Percentiles rank a stretch among this genome's conserved stretches.
These are phyloP conservation scores for Balaeniceps rex DNA, from an alignment of 2,113 vertebrate species.

Conservation along the genomic window DNA sequence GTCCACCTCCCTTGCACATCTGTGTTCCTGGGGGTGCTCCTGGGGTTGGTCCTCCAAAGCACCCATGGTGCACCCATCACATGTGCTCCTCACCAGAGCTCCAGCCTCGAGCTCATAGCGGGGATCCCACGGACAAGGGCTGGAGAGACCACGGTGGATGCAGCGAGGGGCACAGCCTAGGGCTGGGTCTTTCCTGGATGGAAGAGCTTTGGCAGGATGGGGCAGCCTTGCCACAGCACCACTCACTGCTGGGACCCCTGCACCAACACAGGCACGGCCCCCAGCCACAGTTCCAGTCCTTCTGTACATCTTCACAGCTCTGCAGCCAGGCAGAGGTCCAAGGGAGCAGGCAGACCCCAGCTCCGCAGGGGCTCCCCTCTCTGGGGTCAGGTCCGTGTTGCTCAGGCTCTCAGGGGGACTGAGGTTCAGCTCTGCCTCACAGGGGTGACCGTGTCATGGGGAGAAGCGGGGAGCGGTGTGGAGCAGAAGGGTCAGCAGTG, in stretches of 20 bases:
- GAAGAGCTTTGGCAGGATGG: background rate
- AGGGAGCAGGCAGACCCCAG: background rate
- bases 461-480: background rate
- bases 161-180: background rate
- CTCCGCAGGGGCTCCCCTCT: background rate
- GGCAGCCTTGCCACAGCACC: background rate
- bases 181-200: background rate
- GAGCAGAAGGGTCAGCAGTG: background rate
- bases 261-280: background rate
- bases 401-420: background rate
- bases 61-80: background rate
- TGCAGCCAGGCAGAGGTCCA: background rate
- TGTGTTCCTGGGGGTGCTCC: background rate
- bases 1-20: background rate
- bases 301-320: background rate
- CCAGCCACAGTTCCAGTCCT: background rate
- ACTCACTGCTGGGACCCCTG: rapidly evolving
- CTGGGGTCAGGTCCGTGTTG: background rate
- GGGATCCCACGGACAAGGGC: rapidly evolving
- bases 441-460: background rate
- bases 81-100: background rate
- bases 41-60: background rate
- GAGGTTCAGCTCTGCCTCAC: background rate
- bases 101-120: background rate
- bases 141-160: rapidly evolving